Base-by-base conservation (phyloP, 2,113 vertebrate species). In the Nesogale talazaci region DNA sequence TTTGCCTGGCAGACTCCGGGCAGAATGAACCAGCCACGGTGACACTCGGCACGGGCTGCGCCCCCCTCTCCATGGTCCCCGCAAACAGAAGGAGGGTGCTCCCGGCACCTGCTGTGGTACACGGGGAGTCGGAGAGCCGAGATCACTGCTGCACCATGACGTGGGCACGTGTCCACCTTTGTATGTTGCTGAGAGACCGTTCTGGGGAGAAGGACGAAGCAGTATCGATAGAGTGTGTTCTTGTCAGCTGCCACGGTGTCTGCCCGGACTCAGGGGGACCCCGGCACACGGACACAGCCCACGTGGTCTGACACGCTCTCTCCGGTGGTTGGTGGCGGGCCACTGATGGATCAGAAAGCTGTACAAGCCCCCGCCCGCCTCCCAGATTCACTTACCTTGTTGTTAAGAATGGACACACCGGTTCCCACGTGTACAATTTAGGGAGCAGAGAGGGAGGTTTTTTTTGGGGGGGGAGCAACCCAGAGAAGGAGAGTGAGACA, bases 1-100 rank as follows among this genome's bases (percentile, higher is more conserved):
- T 86, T 29, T 87, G n/a, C 80, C 84, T 61, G 52, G 94, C 19
- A 85, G 86, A 38, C 86, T 72, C 67, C 42, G 65, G 86, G 91
- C 36, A 27, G 0, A 46, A 74, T 65, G 89, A 78, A 22, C 83
- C 16, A 17, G 57, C n/a, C 29, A 59, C 4, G 57, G 16, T 52
- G 46, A 16, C 10, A 19, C 52, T 77, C 38, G 38, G 17, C 29
- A 1, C 11, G 52, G 20, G 20, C 20, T 63, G 23, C 20, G 7
- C 20, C 23, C 61, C 7, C 20, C 20, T 9, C 61, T 25, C 20
- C 25, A 11, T 25, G 52, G 65, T 59, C 80, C 29, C 29, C 46
- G 83, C 59, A 61, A 78, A 63, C 5, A 83, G 0, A 42, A 59
- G 0, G 19, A 57, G 87, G 5, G 31, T 87, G 29, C 46, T 42